Evolutionary conservation across 2,113 vertebrate species (phyloP).

Genomic region (Aix galericulata): DNA sequence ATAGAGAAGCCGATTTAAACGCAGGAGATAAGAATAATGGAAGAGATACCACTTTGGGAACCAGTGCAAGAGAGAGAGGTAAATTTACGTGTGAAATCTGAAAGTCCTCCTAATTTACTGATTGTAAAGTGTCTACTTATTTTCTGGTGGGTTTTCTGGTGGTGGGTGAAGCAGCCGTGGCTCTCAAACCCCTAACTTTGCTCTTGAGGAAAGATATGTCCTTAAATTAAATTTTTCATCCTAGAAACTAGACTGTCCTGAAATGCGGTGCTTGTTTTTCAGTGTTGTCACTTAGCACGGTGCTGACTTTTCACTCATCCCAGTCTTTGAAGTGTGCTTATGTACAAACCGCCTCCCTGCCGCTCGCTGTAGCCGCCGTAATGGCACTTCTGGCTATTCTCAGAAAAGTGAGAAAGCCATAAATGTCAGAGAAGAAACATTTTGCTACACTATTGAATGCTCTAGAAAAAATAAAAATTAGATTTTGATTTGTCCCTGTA

Average conservation of each 20-base stretch:
- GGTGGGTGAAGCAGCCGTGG: not conserved
- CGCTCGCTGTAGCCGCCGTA: fast-evolving
- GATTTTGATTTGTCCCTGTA: not conserved
- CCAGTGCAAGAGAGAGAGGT: not conserved
- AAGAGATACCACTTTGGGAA: not conserved
- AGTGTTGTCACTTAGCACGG: not conserved
- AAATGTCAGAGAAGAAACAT: not conserved
- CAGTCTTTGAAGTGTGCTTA: not conserved
- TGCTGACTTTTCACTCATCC: not conserved
- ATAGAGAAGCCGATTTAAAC: not conserved
- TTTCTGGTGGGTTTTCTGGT: not conserved
- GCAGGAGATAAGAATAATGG: not conserved
- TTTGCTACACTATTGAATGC: not conserved
- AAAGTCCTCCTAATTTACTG: not conserved
- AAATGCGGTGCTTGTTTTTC: not conserved
- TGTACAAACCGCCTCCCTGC: not conserved
- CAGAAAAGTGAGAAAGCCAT: not conserved
- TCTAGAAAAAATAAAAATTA: not conserved
- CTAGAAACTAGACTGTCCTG: not conserved
- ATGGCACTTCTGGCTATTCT: not conserved
- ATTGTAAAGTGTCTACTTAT: not conserved
- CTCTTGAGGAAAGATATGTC: not conserved
- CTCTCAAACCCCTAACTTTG: not conserved
- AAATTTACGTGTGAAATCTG: not conserved
- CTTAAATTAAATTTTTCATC: not conserved